Base-by-base conservation (phyloP, 2,797 vertebrate genomes). In the Myotis myotis region DNA sequence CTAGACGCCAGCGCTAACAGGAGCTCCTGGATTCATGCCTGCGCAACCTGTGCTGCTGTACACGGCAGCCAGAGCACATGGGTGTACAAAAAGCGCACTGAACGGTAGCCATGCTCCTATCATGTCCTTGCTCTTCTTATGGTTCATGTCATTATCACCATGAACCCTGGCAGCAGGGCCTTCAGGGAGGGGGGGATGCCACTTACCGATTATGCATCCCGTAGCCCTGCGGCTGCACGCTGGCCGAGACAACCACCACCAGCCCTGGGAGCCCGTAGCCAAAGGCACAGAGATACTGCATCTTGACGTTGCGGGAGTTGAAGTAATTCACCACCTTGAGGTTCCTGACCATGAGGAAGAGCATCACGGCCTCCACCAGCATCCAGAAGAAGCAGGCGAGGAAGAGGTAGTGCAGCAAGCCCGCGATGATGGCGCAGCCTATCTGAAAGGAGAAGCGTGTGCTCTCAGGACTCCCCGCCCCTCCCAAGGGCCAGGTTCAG, bases 281-380 rank as follows among this genome's bases (percentile, higher is more conserved):
- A 83, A 98, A 82, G 60, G 97, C 74, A 33, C 98, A 98, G 79
- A 98, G 97, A 25, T 98, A 60, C 3, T 72, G 93, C 44, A 89
- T 97, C 83, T 97, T 98, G 93, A 99, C 97, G 41, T 98, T 98
- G 4, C 96, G 98, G 62, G 98, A 96, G 87, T 97, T 98, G 97
- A 98, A 98, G 87, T 99, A 98, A 96, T 99, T 98, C 87, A 99
- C 98, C 93, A 98, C 98, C 13, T 98, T 96, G 85, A 99, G 98
- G 93, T 98, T 98, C 72, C 98, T 96, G 85, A 99, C 98, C 44
- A 98, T 97, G 20, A 98, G 38, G 95, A 97, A 97, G 16, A 98
- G 97, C 55, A 97, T 92, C 79, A 97, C 53, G 0, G 98, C 97
- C 57, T 98, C 98, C 47, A 98, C 92, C 89, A 97, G 92, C 98